Base-by-base conservation (phyloP, 2,113 vertebrate species). In the Gnathonemus longibarbis region DNA sequence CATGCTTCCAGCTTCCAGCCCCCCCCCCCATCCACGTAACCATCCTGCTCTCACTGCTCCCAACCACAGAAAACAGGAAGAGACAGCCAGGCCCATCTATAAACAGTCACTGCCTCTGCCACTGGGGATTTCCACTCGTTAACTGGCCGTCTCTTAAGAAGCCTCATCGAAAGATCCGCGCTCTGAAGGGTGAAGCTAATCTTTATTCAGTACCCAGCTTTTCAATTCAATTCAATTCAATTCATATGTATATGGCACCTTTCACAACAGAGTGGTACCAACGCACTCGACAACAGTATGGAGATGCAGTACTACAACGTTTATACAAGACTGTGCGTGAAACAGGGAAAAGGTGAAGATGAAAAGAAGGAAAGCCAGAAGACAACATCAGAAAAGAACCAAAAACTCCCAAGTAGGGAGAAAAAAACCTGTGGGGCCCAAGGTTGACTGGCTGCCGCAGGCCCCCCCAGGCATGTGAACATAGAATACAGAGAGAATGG, bases 51-150 rank as follows among this genome's bases (percentile, higher is more conserved):
- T 48, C 92, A 93, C 92, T 88, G 92, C 74, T 93, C 91, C 91
- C 93, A 92, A 92, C 90, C 19, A 93, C 93, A 94, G 94, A 94
- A 95, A 95, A 94, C 94, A 94, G 94, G 93, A 95, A 95, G 92
- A 90, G 35, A 45, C 92, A 88, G 85, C 88, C 92, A 90, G 89
- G 91, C 91, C 48, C 52, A n/a, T 58, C n/a, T 50, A 50, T 49
- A n/a, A 83, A 58, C 92, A 74, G 91, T 87, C 92, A 92, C 92
- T 89, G 48, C 90, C 91, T 92, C 91, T 91, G 1, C 90, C 31
- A 70, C 56, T 53, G 49, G 56, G 45, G 9, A 42, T 50, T 90
- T 66, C 58, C 45, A 45, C n/a, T 87, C 56, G 50, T 87, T 87
- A 74, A 77, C 42, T 21, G n/a, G 21, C 84, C 35, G 19, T 48